Base-by-base conservation (phyloP, 92 coral and sea anemone genomes). In the Metridium senile region DNA sequence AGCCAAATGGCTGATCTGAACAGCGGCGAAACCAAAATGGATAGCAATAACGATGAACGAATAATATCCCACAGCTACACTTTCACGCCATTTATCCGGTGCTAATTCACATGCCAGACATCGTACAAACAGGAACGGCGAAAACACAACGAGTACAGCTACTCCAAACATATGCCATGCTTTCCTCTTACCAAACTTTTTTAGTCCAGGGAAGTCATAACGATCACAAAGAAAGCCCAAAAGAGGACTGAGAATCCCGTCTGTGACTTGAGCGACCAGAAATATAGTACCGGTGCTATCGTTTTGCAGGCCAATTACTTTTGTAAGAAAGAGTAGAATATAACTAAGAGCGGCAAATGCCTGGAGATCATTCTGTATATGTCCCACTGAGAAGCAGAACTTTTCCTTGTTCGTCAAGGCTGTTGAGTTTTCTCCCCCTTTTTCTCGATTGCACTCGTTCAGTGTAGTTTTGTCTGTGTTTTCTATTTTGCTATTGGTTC, bases 151-250 rank as follows among this genome's bases (percentile, higher is more conserved):
- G 65, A 85, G 79, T 30, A 89, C 19, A 18, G 78, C 20, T 1
- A 75, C 74, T n/a, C 89, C 93, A 9, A 85, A 30, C 10, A 85
- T 54, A 52, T 85, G 87, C 93, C 93, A 89, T 1, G 81, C 80
- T 31, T 89, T 89, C 49, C 93, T 59, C 31, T 71, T 58, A 1
- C 93, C 93, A 26, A 89, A 43, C 62, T 82, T 84, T 28, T 80
- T 68, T 18, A 88, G 39, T 10, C 75, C 58, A 18, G 93, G 93
- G 22, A 84, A 51, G 0, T 66, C 61, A 47, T 62, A 81, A 11
- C 70, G 78, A 58, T 88, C 93, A 47, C 89, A 74, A 20, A 74
- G 68, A 49, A 70, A 88, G 0, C 93, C 93, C 43, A 82, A 53
- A 17, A 72, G 8, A 0, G 84, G 87, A 22, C 85, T 69, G 9